These are phyloP conservation scores for Phthorimaea operculella DNA, from an alignment of 1,140 invertebrate genomes.

Conservation along the genomic window DNA sequence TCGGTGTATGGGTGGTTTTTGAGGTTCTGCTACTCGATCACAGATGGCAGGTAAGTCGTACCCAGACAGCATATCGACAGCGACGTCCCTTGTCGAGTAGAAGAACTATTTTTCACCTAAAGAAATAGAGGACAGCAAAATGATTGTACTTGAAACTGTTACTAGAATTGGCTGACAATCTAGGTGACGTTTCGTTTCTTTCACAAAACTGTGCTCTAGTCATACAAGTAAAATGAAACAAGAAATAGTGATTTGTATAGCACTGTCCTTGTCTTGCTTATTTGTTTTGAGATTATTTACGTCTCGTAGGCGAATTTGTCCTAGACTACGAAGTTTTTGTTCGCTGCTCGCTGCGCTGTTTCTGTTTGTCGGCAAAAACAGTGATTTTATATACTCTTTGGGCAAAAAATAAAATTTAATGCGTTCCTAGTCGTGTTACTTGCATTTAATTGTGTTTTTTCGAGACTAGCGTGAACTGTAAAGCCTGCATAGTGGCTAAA, in stretches of 20 bases:
- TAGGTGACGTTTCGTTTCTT: not conserved
- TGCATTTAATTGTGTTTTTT: not conserved
- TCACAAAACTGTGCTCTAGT: not conserved
- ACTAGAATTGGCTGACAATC: too few relatives aligned
- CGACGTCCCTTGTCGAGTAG: too few relatives aligned
- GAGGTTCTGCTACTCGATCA: too few relatives aligned
- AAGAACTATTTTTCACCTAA: too few relatives aligned
- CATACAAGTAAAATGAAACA: not conserved
- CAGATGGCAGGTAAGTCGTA: too few relatives aligned
- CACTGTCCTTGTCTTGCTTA: not conserved
- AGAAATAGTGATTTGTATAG: not conserved
- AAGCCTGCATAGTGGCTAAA: slow-evolving; percentile 56
- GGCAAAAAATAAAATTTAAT: not conserved
- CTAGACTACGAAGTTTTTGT: not conserved
- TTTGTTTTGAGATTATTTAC: not conserved
- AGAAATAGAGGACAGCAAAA: too few relatives aligned
- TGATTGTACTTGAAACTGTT: too few relatives aligned
- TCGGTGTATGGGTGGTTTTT: too few relatives aligned
- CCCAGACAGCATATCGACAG: too few relatives aligned
- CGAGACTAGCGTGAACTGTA: not conserved
- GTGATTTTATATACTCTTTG: too few relatives aligned
- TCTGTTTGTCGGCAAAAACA: too few relatives aligned
- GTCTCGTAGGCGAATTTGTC: too few relatives aligned
- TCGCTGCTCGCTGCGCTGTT: not conserved
- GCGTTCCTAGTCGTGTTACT: not conserved